A percentile compares a stretch with the other conserved stretches of the same genome.
Conservation (phyloP, 2,113 vertebrate species). For the Phylloscopus whistleri region DNA sequence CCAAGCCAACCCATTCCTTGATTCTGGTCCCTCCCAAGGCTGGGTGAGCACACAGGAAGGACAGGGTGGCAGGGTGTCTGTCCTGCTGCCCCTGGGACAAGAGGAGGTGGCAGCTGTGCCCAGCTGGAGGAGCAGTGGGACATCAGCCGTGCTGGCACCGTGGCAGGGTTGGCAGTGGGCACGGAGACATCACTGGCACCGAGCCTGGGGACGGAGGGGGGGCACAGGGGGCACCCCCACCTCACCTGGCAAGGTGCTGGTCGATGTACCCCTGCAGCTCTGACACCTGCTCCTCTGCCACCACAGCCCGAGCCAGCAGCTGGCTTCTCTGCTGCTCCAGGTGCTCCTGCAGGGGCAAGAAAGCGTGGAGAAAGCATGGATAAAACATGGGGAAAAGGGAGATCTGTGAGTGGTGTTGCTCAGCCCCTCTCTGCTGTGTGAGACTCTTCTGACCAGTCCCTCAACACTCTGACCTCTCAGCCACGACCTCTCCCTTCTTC, state of each 20-base stretch:
- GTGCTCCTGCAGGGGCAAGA: conserved; percentile 62
- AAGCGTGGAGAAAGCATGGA: neutral
- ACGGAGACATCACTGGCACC: fast-evolving
- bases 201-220: neutral
- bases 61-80: neutral
- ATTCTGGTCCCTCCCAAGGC: neutral
- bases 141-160: fast-evolving
- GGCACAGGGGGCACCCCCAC: neutral
- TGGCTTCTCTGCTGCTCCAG: conserved; percentile 79
- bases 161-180: neutral
- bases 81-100: neutral
- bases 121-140: neutral
- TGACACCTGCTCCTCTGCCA: conserved; percentile 82
- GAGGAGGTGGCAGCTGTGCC: neutral
- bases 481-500: fast-evolving
- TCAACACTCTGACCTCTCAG: neutral
- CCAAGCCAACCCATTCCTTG: neutral
- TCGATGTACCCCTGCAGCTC: conserved; percentile 87
- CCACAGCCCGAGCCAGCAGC: conserved; percentile 75
- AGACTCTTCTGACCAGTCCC: fast-evolving
- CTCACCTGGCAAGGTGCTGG: conserved; percentile 85
- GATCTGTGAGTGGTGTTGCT: neutral
- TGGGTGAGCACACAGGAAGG: neutral
- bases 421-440: neutral
- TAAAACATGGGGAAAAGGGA: neutral